Evolutionary conservation across 2,888 invertebrate species (phyloP).

Genomic region (Aproaerema taeniolella): DNA sequence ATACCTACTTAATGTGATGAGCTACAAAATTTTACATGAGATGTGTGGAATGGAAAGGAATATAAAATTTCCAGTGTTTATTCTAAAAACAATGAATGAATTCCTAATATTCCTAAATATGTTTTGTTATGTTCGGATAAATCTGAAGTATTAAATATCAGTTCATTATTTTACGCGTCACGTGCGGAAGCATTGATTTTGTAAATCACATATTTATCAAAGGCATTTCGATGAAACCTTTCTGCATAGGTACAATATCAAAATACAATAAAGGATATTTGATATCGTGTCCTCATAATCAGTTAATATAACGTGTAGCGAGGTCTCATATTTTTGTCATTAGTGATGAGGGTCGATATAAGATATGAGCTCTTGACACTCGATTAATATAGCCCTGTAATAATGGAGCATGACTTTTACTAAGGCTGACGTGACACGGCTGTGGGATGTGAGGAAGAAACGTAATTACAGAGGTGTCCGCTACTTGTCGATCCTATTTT

Average conservation of each 20-base stretch:
- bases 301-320: constrained; percentile 11
- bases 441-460: background rate
- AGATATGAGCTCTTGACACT: constrained; percentile 41
- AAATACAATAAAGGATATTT: background rate
- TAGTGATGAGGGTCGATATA: constrained; percentile 34
- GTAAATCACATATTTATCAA: too few relatives aligned
- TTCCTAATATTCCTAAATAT: too few relatives aligned
- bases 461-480: too few relatives aligned
- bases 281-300: constrained; percentile 5
- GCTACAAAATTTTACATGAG: constrained; percentile 19
- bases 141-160: too few relatives aligned
- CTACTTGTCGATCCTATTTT: too few relatives aligned
- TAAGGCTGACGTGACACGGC: constrained; percentile 22
- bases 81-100: background rate
- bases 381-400: constrained; percentile 46
- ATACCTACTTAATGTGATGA: constrained; percentile 28
- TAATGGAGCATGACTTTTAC: constrained; percentile 54
- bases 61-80: background rate
- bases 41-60: background rate
- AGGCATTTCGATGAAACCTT: too few relatives aligned
- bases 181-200: too few relatives aligned
- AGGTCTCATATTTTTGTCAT: constrained; percentile 39
- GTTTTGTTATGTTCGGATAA: too few relatives aligned
- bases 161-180: too few relatives aligned
- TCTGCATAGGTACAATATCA: too few relatives aligned